phyloP scores from a whole-genome alignment of 2,113 vertebrate species.

The Salvelinus sp. region DNA sequence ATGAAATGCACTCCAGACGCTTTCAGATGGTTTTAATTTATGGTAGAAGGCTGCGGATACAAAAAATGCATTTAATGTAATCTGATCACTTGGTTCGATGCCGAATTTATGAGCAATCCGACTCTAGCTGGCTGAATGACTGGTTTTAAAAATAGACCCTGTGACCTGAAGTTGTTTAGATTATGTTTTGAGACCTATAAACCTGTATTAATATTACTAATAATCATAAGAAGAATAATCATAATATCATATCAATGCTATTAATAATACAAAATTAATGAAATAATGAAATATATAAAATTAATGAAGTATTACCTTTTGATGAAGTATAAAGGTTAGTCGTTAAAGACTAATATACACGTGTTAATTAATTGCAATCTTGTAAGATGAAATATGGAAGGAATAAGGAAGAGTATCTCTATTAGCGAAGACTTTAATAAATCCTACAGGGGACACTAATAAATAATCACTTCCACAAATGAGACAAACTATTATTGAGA shows the following conservation, averaged over 20 bases:
- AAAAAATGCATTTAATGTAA: constrained; percentile 92
- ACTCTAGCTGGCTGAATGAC: constrained; percentile 72
- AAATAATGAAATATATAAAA: background rate
- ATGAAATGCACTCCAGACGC: constrained; percentile 91
- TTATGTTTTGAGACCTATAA: constrained; percentile 42
- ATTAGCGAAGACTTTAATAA: background rate
- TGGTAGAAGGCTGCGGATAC: constrained; percentile 84
- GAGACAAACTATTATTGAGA: constrained; percentile 28
- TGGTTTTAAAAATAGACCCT: constrained; percentile 82
- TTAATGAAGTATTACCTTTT: background rate
- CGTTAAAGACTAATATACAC: background rate
- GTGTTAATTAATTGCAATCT: background rate
- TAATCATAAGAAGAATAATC: background rate
- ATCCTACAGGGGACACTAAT: background rate
- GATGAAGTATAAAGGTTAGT: background rate
- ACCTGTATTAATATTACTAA: background rate
- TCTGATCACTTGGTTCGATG: constrained; percentile 87
- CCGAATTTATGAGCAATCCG: constrained; percentile 84
- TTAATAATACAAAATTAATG: background rate
- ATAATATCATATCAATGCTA: background rate
- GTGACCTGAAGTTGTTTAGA: constrained; percentile 60
- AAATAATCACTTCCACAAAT: constrained; percentile 14
- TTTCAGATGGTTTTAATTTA: constrained; percentile 95
- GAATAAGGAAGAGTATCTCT: background rate
- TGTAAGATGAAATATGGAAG: background rate